Evolutionary conservation across 1,140 invertebrate genomes (phyloP).

Genomic region (Homarus americanus): DNA sequence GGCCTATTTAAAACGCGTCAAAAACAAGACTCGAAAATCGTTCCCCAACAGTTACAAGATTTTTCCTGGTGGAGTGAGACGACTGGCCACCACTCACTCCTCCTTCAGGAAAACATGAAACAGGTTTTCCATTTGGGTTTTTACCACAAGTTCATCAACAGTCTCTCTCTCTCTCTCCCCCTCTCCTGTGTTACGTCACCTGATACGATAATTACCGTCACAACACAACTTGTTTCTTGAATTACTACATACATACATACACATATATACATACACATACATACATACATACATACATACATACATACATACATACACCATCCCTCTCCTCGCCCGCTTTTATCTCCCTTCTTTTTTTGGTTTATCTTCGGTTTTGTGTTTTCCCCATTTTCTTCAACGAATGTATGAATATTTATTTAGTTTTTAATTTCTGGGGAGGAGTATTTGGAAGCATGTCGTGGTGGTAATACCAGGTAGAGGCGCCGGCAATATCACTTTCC

Average conservation of each 20-base stretch:
- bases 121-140: neutral
- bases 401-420: neutral
- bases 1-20: slow-evolving; percentile 43
- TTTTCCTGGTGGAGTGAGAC: no score
- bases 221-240: no score
- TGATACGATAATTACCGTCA: no score
- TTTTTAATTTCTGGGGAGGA: neutral
- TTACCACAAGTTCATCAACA: neutral
- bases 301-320: no score
- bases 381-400: neutral
- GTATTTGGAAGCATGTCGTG: neutral
- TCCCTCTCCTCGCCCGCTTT: neutral
- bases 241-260: no score
- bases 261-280: no score
- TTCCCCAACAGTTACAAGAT: slow-evolving; percentile 37
- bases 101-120: neutral
- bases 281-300: no score
- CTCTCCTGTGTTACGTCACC: neutral
- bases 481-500: neutral
- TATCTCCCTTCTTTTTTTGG: neutral
- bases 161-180: neutral
- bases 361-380: neutral
- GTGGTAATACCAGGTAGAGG: neutral
- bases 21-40: slow-evolving; percentile 44
- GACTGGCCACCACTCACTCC: neutral